Evolutionary conservation across 2,113 vertebrate species (phyloP), one percentile per base, ranked within the genome.

Genomic region (Pangasianodon hypophthalmus): DNA sequence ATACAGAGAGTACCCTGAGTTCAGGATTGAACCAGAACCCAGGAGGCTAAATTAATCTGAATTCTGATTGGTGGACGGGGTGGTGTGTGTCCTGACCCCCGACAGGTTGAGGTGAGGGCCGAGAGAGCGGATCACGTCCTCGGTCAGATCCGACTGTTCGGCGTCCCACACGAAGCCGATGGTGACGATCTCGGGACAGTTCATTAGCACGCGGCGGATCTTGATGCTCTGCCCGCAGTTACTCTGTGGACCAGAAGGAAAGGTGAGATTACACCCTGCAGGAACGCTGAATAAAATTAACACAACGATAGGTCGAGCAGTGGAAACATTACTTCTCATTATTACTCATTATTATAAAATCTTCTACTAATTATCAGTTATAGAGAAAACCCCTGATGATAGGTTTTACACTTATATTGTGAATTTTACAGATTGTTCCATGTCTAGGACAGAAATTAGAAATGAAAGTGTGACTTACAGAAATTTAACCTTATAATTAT

Each of bases 131-230:
- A 99, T 96, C 88, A 99, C 97, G 75, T 99, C 98, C 90, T 98
- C 97, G 0, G 97, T 99, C 73, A 99, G 96, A 90, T 99, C 98
- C 2, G 98, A 99, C 93, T 99, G 97, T 86, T 99, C 98, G 0
- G 98, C 97, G 83, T 99, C 98, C 98, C 98, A 99, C 24, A 99
- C 98, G 69, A 99, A 96, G 83, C 98, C 98, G 0, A 99, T 98
- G 3, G 98, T 99, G 67, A 99, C 98, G 32, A 99, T 98, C 95
- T 99, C 98, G 0, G 98, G 98, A 87, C 97, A 98, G 93, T 99
- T 99, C 98, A 99, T 98, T 85, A 99, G 96, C 89, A 99, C 98
- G 24, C 97, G 97, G 4, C 97, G 97, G 46, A 99, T 98, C 96
- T 98, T 98, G 93, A 99, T 98, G 92, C 97, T 98, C 91, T 99